Percentiles rank a stretch among this genome's conserved stretches.
Conservation (phyloP, 37 sponge, comb jelly and placozoan species). For the Beroe forskalii region DNA sequence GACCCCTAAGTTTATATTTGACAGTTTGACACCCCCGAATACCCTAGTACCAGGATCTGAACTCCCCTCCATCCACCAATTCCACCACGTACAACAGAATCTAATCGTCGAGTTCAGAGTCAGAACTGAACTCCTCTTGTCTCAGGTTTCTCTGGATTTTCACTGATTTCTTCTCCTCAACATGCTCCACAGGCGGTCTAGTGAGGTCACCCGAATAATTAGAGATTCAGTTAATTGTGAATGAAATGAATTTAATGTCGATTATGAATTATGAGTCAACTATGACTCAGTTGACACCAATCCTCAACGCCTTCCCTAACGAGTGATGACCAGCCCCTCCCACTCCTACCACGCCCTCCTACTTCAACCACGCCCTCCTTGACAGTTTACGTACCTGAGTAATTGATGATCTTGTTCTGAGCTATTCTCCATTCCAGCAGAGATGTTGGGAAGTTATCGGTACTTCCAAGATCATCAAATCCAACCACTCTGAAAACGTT, state of each 20-base stretch:
- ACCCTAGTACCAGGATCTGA: neutral
- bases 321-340: no score
- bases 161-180: conserved; percentile 25
- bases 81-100: neutral
- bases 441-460: conserved; percentile 94
- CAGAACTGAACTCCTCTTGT: conserved; percentile 24
- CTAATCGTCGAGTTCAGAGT: conserved; percentile 53
- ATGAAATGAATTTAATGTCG: no score
- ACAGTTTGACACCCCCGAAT: no score
- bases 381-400: conserved; percentile 84
- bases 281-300: no score
- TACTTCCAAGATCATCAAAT: conserved; percentile 92
- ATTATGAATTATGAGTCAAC: no score
- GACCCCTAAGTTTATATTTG: no score
- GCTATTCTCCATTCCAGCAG: conserved; percentile 96
- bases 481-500: conserved; percentile 75
- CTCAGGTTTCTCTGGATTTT: conserved; percentile 29
- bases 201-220: conserved; percentile 25
- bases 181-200: conserved; percentile 37
- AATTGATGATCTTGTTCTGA: conserved; percentile 77
- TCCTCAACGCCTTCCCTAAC: no score
- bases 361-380: no score
- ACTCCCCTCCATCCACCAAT: neutral
- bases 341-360: no score
- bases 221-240: no score